Percentiles rank a stretch among this genome's conserved stretches.
Evolutionary conservation across 2,888 invertebrate genomes (phyloP).

Genomic region (Rotaria socialis): DNA sequence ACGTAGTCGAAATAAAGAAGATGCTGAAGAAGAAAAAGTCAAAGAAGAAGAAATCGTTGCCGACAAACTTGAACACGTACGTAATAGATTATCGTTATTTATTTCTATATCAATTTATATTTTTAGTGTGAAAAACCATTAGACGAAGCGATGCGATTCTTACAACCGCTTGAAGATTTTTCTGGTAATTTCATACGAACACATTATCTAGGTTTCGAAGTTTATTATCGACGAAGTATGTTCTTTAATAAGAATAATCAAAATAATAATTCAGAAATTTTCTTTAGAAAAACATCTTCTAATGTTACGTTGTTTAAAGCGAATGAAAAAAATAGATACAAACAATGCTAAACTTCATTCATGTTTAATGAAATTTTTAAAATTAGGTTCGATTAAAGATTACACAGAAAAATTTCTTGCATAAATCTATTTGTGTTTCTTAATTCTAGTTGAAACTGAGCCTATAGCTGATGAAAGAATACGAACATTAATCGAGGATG

Average conservation of each 20-base stretch:
- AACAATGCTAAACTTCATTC: constrained; percentile 40
- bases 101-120: background rate
- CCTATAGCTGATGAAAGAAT: constrained; percentile 20
- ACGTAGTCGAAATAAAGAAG: constrained; percentile 43
- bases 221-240: constrained; percentile 43
- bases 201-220: constrained; percentile 42
- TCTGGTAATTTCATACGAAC: constrained; percentile 25
- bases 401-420: background rate
- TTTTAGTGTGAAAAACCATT: constrained; percentile 44
- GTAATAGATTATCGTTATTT: no score
- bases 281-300: constrained; percentile 34
- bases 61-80: constrained; percentile 44
- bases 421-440: background rate
- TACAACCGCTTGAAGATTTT: constrained; percentile 46
- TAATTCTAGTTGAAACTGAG: constrained; percentile 11
- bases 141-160: constrained; percentile 45
- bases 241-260: background rate
- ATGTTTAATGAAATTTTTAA: constrained; percentile 39
- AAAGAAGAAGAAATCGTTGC: constrained; percentile 45
- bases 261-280: background rate
- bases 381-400: background rate
- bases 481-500: constrained; percentile 36
- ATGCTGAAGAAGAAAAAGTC: constrained; percentile 42
- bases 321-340: constrained; percentile 37
- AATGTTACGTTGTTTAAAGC: constrained; percentile 43